A percentile compares a stretch with the other conserved stretches of the same genome.
phyloP scores from a whole-genome alignment of 2,888 invertebrate genomes.

The Cacoxenus indagator region DNA sequence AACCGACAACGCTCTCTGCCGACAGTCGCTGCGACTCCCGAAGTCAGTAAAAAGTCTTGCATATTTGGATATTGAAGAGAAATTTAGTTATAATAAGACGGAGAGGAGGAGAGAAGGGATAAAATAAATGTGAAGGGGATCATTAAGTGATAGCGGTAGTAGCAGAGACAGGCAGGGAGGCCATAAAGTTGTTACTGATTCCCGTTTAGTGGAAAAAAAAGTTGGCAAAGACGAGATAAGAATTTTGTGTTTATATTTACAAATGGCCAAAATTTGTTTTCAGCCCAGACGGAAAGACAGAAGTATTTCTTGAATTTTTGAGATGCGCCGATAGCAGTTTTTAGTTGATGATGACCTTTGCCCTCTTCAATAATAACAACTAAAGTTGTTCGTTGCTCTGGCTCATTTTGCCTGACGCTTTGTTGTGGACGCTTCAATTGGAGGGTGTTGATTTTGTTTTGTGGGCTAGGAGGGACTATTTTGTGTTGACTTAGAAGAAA shows the following conservation, averaged over 20 bases:
- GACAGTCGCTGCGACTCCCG: constrained; percentile 4
- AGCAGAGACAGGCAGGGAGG: neutral
- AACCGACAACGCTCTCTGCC: constrained; percentile 20
- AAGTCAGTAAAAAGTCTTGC: constrained; percentile 48
- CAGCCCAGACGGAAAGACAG: too few relatives aligned
- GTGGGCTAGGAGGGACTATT: neutral
- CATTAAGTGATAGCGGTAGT: neutral
- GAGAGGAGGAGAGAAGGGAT: constrained; percentile 2
- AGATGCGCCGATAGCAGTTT: neutral
- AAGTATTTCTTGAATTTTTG: too few relatives aligned
- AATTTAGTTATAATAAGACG: constrained; percentile 29
- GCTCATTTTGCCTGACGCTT: too few relatives aligned
- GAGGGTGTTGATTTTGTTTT: constrained; percentile 3
- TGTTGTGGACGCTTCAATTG: too few relatives aligned
- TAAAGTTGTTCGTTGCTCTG: too few relatives aligned
- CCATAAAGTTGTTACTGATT: neutral
- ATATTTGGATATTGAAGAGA: constrained; percentile 42
- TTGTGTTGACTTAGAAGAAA: constrained; percentile 81
- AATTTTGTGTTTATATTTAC: constrained; percentile 11
- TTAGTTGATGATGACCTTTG: too few relatives aligned
- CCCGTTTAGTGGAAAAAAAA: neutral
- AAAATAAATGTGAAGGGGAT: neutral
- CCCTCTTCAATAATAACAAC: too few relatives aligned
- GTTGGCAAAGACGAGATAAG: constrained; percentile 6
- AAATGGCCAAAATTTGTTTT: constrained; percentile 4